Percentiles rank a stretch among this genome's conserved stretches.
Evolutionary conservation across 2,888 invertebrate genomes (phyloP).

Genomic region (Amiota minor): DNA sequence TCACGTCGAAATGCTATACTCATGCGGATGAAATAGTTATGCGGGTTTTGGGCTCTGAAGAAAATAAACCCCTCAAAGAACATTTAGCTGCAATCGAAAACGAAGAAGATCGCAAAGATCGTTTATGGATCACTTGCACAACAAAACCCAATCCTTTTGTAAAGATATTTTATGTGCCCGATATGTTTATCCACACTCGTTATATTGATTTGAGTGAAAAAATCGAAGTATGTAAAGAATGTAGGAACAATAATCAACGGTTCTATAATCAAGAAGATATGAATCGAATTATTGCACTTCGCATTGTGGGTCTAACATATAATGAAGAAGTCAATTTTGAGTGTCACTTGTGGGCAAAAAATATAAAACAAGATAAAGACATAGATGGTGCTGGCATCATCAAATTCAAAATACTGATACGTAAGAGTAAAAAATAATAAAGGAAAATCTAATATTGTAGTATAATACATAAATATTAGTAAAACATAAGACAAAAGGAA

Average conservation of each 20-base stretch:
- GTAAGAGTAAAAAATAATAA: neutral
- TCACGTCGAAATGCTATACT: slow-evolving; percentile 38
- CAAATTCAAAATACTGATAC: slow-evolving; percentile 34
- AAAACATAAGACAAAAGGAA: too few species aligned
- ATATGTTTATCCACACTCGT: slow-evolving; percentile 36
- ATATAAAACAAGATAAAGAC: slow-evolving; percentile 39
- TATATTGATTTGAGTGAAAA: slow-evolving; percentile 37
- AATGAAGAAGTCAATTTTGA: slow-evolving; percentile 29
- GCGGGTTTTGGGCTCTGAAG: neutral
- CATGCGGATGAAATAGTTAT: slow-evolving; percentile 30
- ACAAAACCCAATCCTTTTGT: neutral
- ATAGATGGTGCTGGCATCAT: slow-evolving; percentile 32
- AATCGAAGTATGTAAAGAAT: neutral
- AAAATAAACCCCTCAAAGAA: slow-evolving; percentile 30
- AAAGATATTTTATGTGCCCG: slow-evolving; percentile 39
- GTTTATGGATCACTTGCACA: slow-evolving; percentile 49
- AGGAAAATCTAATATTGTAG: too few species aligned
- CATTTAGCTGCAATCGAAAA: neutral
- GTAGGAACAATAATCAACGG: neutral
- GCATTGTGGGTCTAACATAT: slow-evolving; percentile 32
- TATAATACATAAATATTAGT: too few species aligned
- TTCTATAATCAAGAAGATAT: slow-evolving; percentile 33
- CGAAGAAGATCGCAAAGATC: slow-evolving; percentile 22
- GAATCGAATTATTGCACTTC: slow-evolving; percentile 53
- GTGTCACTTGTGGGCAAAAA: slow-evolving; percentile 52